phyloP scores from a whole-genome alignment of 2,888 invertebrate species.

The Acanthosepion lycidas region DNA sequence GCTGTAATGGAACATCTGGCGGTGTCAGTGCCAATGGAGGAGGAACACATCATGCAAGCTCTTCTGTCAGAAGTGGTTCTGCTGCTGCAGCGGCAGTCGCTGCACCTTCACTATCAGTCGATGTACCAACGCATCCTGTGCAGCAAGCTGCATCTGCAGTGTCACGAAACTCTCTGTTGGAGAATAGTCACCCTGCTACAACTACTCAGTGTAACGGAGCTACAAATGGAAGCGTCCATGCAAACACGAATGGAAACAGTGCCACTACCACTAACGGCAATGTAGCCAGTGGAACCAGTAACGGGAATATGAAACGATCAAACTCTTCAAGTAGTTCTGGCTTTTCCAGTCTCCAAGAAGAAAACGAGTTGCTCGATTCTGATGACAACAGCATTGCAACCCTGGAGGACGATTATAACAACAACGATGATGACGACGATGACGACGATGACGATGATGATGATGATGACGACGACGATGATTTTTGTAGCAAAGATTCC shows the following conservation, averaged over 20 bases:
- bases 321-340: slow-evolving; percentile 56
- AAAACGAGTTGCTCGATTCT: slow-evolving; percentile 50
- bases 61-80: not conserved
- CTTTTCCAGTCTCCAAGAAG: slow-evolving; percentile 55
- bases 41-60: not conserved
- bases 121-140: not conserved
- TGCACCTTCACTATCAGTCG: not conserved
- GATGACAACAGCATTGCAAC: slow-evolving; percentile 48
- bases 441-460: slow-evolving; percentile 48
- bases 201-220: not conserved
- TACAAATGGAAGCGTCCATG: not conserved
- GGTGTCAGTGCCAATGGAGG: not conserved
- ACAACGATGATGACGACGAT: slow-evolving; percentile 16
- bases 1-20: not conserved
- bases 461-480: slow-evolving; percentile 1
- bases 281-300: not conserved
- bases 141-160: not conserved
- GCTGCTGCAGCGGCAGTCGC: not conserved
- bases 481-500: slow-evolving; percentile 45
- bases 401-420: slow-evolving; percentile 37
- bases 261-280: not conserved
- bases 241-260: too few relatives aligned
- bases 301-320: slow-evolving; percentile 50
- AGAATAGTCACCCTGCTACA: not conserved
- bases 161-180: slow-evolving; percentile 1